Evolutionary conservation across 2,113 vertebrate genomes (phyloP).

Genomic region (Oreochromis tanganicae): DNA sequence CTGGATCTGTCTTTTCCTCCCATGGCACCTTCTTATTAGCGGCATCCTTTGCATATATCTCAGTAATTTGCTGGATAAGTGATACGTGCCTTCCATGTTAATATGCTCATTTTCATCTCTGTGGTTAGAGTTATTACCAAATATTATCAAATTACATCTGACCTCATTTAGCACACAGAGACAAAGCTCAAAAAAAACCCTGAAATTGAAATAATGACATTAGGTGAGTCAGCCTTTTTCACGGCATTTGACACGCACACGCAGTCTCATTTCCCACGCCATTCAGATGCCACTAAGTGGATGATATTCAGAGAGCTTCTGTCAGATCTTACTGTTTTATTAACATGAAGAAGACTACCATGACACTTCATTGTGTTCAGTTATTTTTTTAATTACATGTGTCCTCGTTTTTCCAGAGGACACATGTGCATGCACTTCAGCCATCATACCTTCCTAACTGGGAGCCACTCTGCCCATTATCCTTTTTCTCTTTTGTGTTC

Average conservation of each 20-base stretch:
- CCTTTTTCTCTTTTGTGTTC: background rate
- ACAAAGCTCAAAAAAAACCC: fast-evolving
- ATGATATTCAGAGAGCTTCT: background rate
- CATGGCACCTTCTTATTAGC: slow-evolving; percentile 7
- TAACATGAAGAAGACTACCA: background rate
- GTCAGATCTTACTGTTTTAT: background rate
- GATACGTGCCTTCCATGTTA: slow-evolving; percentile 11
- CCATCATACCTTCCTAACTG: background rate
- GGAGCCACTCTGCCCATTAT: background rate
- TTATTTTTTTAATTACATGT: background rate
- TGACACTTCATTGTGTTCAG: background rate
- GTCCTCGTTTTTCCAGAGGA: background rate
- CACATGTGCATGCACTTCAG: background rate
- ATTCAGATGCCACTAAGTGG: background rate
- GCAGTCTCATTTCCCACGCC: background rate
- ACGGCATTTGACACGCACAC: background rate
- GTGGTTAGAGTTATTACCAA: background rate
- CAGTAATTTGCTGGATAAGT: slow-evolving; percentile 3
- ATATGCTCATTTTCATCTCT: background rate
- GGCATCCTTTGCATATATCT: background rate
- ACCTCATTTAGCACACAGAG: background rate
- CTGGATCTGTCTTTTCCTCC: background rate
- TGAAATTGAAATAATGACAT: background rate
- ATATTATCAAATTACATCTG: slow-evolving; percentile 5
- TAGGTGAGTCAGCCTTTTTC: background rate